These are phyloP conservation scores for Hypanus sabinus DNA, from an alignment of 2,113 vertebrate species.

Conservation along the genomic window DNA sequence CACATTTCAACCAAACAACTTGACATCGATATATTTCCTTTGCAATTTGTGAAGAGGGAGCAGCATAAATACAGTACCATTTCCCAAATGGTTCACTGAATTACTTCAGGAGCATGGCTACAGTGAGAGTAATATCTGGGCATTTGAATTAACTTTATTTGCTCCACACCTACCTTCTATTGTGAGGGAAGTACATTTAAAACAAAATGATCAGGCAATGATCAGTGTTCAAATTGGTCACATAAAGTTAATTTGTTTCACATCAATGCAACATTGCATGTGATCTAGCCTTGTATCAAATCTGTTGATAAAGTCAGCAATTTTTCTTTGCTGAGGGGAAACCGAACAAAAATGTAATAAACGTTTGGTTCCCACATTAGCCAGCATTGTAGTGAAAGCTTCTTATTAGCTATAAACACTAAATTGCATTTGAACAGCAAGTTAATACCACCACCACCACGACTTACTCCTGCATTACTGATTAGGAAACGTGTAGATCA, in stretches of 20 bases:
- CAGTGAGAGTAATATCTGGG: background rate
- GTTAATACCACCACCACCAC: background rate
- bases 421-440: constrained; percentile 15
- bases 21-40: constrained; percentile 24
- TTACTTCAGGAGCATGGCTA: constrained; percentile 9
- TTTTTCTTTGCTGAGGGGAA: background rate
- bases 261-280: constrained; percentile 16
- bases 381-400: background rate
- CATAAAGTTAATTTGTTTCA: background rate
- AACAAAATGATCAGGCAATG: background rate
- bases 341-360: background rate
- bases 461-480: background rate
- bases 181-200: constrained; percentile 11
- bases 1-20: constrained; percentile 16
- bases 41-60: constrained; percentile 22
- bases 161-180: background rate
- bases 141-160: background rate
- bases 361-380: background rate
- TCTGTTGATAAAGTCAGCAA: background rate
- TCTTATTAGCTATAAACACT: background rate
- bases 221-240: background rate
- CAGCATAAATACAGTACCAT: background rate
- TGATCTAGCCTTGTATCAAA: constrained; percentile 2
- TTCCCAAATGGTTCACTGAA: constrained; percentile 15
- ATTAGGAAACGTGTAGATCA: background rate